Evolutionary conservation across 2,113 vertebrate genomes (phyloP).

Genomic region (Urocynchramus pylzowi): DNA sequence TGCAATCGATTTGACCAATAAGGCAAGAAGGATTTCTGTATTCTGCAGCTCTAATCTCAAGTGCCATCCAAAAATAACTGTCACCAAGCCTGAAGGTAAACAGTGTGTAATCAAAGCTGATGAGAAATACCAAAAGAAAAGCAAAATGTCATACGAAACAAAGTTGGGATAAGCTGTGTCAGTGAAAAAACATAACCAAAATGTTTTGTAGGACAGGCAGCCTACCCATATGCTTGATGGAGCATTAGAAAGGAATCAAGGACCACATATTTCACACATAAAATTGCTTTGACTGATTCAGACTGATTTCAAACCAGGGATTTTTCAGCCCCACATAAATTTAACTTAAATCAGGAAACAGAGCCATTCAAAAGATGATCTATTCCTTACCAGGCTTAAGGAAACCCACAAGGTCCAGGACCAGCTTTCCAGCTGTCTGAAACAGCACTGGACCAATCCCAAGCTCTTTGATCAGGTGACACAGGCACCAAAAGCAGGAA

Average conservation of each 20-base stretch:
- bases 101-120: background rate
- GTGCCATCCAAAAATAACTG: background rate
- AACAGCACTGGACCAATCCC: background rate
- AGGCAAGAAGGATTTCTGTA: background rate
- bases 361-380: background rate
- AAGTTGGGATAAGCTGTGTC: background rate
- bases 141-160: background rate
- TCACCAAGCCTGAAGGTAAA: background rate
- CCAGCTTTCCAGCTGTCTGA: background rate
- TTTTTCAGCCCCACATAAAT: background rate
- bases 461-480: background rate
- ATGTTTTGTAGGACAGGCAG: constrained; percentile 17
- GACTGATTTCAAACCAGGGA: background rate
- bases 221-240: background rate
- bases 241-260: constrained; percentile 3
- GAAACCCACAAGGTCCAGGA: background rate
- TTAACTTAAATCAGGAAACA: background rate
- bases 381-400: background rate
- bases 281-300: constrained; percentile 10
- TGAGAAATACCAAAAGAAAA: background rate
- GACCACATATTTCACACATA: background rate
- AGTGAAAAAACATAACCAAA: background rate
- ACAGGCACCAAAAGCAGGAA: background rate
- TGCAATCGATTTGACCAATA: background rate
- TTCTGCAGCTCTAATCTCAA: background rate